Base-by-base conservation (phyloP, 2,888 invertebrate genomes). In the Drosophila imparisetae region DNA sequence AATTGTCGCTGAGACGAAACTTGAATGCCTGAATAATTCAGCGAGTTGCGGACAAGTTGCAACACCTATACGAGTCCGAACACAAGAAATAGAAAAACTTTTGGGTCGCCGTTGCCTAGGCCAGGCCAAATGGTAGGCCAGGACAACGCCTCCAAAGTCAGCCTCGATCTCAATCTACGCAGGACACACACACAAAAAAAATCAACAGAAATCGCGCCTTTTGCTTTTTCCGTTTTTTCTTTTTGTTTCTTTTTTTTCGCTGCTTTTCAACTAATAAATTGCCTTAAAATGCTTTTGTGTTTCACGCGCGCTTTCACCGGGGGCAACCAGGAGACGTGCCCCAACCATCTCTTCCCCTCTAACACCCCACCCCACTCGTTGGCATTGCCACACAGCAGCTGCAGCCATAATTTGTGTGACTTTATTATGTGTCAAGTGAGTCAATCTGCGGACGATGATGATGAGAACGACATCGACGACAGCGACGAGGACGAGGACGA, bases 361-460 rank as follows among this genome's bases (percentile, higher is more conserved):
- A 7, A 0, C n/a, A 18, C 18, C 18, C 1, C 54, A 24, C 8
- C 4, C 15, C 7, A 1, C 15, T 4, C 4, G 10, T 11, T 2
- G 11, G 45, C n/a, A 40, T 11, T 24, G 6, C 36, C 36, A 5
- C 10, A 30, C 54, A 64, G 69, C 87, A 66, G 82, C 88, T 75
- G 80, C 88, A 87, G 73, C 82, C 86, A 76, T 86, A 81, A 83
- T 88, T 88, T 88, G 72, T 76, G 81, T 76, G 84, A 89, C 90
- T 90, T 89, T 90, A 90, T 90, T 85, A 90, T 82, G 90, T 89
- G 89, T 88, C 88, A 84, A 84, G 81, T 80, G 83, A 86, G 81
- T 84, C 91, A 90, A 90, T 90, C 81, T 90, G 86, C 72, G 83
- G 80, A 84, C 80, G 74, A 57, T 50, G 75, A 79, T 57, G 74